phyloP scores from a whole-genome alignment of 2,113 vertebrate genomes.

The Solea senegalensis region DNA sequence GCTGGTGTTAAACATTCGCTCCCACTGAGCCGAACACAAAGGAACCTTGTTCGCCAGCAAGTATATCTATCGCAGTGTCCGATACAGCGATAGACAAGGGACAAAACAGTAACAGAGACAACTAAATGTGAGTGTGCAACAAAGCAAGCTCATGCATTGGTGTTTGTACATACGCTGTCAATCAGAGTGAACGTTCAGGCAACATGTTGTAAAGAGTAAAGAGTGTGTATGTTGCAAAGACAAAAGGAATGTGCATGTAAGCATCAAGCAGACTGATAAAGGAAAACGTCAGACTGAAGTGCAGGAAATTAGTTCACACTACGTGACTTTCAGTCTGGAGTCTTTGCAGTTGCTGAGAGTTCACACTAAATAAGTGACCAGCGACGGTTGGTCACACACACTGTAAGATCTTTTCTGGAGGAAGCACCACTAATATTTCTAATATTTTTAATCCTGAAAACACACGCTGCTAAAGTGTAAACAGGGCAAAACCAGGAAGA shows the following conservation, averaged over 20 bases:
- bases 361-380: too few relatives aligned
- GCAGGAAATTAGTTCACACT: background rate
- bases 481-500: background rate
- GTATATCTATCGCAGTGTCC: slow-evolving; percentile 86
- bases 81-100: slow-evolving; percentile 47
- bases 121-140: slow-evolving; percentile 64
- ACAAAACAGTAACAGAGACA: slow-evolving; percentile 80
- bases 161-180: slow-evolving; percentile 31
- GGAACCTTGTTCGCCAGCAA: slow-evolving; percentile 94
- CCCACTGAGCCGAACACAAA: slow-evolving; percentile 97
- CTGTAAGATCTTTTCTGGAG: too few relatives aligned
- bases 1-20: slow-evolving; percentile 95
- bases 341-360: too few relatives aligned
- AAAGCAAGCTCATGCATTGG: slow-evolving; percentile 58
- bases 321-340: background rate
- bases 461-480: too few relatives aligned
- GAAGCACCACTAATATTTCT: too few relatives aligned
- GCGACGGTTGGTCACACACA: too few relatives aligned
- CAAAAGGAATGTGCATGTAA: slow-evolving; percentile 19
- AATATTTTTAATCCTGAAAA: too few relatives aligned
- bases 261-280: slow-evolving; percentile 56
- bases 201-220: slow-evolving; percentile 1
- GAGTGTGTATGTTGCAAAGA: slow-evolving; percentile 6
- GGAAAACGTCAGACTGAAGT: background rate
- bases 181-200: background rate